Percentiles rank a stretch among this genome's conserved stretches.
These are phyloP conservation scores for Ptilorrhoa leucosticta DNA, from an alignment of 2,113 vertebrate species.

Conservation along the genomic window DNA sequence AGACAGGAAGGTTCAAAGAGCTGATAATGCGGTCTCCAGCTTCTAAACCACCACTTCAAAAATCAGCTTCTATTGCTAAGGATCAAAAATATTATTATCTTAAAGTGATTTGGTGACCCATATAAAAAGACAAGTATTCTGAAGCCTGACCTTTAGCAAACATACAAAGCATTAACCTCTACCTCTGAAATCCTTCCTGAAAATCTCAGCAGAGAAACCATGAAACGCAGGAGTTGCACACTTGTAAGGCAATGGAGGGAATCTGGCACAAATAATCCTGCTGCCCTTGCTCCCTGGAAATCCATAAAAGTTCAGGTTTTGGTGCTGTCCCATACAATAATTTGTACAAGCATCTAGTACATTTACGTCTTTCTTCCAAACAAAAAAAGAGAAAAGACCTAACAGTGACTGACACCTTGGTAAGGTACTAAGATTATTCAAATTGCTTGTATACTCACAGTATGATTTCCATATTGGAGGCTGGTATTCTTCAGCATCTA, in stretches of 20 bases:
- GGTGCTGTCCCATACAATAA: neutral
- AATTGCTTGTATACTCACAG: slow-evolving; percentile 81
- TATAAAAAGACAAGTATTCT: neutral
- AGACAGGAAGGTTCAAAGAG: slow-evolving; percentile 39
- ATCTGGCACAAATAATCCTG: neutral
- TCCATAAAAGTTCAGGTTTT: neutral
- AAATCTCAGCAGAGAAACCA: neutral
- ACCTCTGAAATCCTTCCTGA: neutral
- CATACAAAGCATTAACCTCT: neutral
- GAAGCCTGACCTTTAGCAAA: slow-evolving; percentile 3
- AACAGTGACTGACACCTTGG: neutral
- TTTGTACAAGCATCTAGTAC: neutral
- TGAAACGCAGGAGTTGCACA: neutral
- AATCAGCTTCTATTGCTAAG: neutral
- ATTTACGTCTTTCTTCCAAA: neutral
- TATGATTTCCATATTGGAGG: slow-evolving; percentile 99
- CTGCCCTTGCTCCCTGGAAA: neutral
- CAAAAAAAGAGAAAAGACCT: neutral
- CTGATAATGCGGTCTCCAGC: slow-evolving; percentile 25
- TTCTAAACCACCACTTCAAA: slow-evolving; percentile 47
- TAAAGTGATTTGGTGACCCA: slow-evolving; percentile 7
- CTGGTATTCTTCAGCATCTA: slow-evolving; percentile 98
- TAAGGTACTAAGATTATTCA: neutral
- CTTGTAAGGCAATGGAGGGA: neutral
- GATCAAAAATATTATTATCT: slow-evolving; percentile 41